A percentile compares a stretch with the other conserved stretches of the same genome.
Evolutionary conservation across 2,888 invertebrate genomes (phyloP).

Genomic region (Tiphia femorata): DNA sequence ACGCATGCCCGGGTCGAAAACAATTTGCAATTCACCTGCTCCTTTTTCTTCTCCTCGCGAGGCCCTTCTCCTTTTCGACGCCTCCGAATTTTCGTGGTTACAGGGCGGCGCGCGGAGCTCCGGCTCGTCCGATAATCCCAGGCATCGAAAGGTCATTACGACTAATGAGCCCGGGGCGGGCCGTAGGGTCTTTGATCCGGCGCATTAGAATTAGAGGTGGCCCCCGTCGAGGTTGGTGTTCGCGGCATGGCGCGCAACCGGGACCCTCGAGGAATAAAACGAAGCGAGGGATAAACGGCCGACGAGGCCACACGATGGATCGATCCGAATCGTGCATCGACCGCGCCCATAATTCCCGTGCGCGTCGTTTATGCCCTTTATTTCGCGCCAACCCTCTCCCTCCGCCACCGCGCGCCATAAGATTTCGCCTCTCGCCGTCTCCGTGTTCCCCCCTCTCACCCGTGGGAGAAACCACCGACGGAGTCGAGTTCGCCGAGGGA

Average conservation of each 20-base stretch:
- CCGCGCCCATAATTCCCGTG: slow-evolving; percentile 36
- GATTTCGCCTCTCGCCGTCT: background rate
- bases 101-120: slow-evolving; percentile 8
- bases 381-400: background rate
- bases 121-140: slow-evolving; percentile 32
- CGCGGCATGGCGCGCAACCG: background rate
- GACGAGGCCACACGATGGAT: background rate
- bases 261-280: slow-evolving; percentile 2
- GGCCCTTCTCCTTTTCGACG: slow-evolving; percentile 12
- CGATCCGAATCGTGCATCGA: slow-evolving; percentile 24
- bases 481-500: no score
- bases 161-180: slow-evolving; percentile 50
- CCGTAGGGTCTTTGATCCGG: slow-evolving; percentile 43
- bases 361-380: slow-evolving; percentile 17
- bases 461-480: background rate
- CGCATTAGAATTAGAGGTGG: slow-evolving; percentile 46
- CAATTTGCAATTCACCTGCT: background rate
- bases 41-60: background rate
- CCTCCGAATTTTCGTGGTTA: slow-evolving; percentile 14
- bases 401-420: background rate
- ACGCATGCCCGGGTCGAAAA: no score
- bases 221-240: background rate
- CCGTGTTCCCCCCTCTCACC: background rate
- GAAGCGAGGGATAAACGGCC: background rate
- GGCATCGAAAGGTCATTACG: slow-evolving; percentile 39